phyloP scores from a whole-genome alignment of 2,888 invertebrate genomes.

The Dilophus febrilis region DNA sequence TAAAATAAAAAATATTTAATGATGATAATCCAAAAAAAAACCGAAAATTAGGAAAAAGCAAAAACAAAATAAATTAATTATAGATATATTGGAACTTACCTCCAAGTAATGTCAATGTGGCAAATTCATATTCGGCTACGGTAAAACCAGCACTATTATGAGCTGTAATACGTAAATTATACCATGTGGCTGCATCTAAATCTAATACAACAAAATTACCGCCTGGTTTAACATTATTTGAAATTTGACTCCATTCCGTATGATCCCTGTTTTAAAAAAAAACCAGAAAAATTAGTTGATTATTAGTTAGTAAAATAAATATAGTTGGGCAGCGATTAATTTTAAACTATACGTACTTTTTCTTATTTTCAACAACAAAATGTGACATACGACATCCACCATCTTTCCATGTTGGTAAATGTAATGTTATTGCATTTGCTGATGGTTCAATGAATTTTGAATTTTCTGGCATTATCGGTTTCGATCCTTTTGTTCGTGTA shows the following conservation, averaged over 20 bases:
- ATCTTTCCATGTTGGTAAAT: slow-evolving; percentile 84
- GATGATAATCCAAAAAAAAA: too few relatives aligned
- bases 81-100: slow-evolving; percentile 41
- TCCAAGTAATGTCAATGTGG: slow-evolving; percentile 84
- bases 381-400: slow-evolving; percentile 92
- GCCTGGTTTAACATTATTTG: slow-evolving; percentile 80
- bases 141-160: slow-evolving; percentile 94
- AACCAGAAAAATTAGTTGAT: too few relatives aligned
- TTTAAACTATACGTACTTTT: slow-evolving; percentile 45
- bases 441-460: slow-evolving; percentile 82
- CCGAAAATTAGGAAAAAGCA: too few relatives aligned
- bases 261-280: slow-evolving; percentile 40
- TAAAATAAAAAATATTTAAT: too few relatives aligned
- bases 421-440: slow-evolving; percentile 81
- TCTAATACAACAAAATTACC: slow-evolving; percentile 83
- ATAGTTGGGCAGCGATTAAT: too few relatives aligned
- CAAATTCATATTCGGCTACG: slow-evolving; percentile 89
- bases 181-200: slow-evolving; percentile 86
- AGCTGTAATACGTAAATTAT: slow-evolving; percentile 76
- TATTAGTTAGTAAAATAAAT: slow-evolving; percentile 1
- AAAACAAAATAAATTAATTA: slow-evolving; percentile 9
- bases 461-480: slow-evolving; percentile 82
- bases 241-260: slow-evolving; percentile 85
- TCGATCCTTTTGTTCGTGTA: slow-evolving; percentile 81
- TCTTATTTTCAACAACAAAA: slow-evolving; percentile 88